Evolutionary conservation across 1,140 invertebrate species (phyloP), one percentile per base, ranked within the genome.

Genomic region (Macrosteles quadrilineatus): DNA sequence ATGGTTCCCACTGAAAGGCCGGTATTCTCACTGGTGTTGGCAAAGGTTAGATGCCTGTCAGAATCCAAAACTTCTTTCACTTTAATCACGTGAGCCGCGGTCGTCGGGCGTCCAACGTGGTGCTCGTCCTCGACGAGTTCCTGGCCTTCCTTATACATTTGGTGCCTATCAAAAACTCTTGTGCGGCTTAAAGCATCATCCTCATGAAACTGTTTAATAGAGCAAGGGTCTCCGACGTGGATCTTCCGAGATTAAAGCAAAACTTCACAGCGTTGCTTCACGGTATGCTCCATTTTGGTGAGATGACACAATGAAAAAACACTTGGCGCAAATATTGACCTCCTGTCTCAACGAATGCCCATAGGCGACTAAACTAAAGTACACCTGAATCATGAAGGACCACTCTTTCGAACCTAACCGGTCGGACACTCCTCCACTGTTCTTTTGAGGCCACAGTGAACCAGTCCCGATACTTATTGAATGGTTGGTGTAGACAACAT

Each of bases 191-290:
- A 27, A 23, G 32, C 43, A 47, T 43, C 27, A 32, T 74, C 59
- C 14, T 68, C 72, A 66, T 71, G 71, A 40, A 45, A 69, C 17
- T 23, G n/a, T 50, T 67, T 68, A 6, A 73, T 21, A 71, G 27
- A 17, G 21, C 59, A 55, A 67, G 30, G 25, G 73, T 73, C 57
- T 75, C 73, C 1, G 59, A 64, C 6, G 64, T 66, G 27, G 36
- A 62, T 74, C 71, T 73, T 6, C 66, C 45, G 25, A 69, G 36
- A 62, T 67, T 72, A 67, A 73, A 31, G 59, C 64, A 73, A 68
- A 74, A 73, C 67, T 74, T 73, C 31, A 73, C 31, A 6, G 66
- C 71, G 47, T 57, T 71, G 69, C 36, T 72, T 67, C 12, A 68
- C 21, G 36, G 23, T 31, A 29, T 30, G 29, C 57, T 67, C 68